phyloP scores from a whole-genome alignment of 2,888 invertebrate genomes.

The Netelia fuscicornis region DNA sequence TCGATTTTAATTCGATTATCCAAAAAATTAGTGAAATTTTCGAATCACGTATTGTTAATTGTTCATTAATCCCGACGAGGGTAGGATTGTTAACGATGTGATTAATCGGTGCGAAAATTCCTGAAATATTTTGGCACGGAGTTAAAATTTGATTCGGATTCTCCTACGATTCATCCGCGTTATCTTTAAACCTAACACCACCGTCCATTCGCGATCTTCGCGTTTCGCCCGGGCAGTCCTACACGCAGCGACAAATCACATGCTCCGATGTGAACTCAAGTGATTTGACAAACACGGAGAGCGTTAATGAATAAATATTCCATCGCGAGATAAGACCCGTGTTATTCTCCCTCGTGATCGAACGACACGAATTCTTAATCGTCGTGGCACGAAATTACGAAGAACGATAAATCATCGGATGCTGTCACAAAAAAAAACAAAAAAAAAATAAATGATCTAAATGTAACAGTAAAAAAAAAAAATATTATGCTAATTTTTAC shows the following conservation, averaged over 20 bases:
- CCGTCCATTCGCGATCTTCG: not conserved
- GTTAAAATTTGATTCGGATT: constrained; percentile 1
- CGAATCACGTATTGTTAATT: not conserved
- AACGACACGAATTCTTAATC: not conserved
- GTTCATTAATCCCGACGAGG: constrained; percentile 33
- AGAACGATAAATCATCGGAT: not conserved
- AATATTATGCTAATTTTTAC: not conserved
- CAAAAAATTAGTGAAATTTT: not conserved
- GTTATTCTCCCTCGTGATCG: not conserved
- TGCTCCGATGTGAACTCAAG: not conserved
- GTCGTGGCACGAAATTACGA: not conserved
- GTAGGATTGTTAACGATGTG: constrained; percentile 28
- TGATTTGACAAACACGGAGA: not conserved
- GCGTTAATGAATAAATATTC: constrained; percentile 12
- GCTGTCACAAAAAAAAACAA: constrained; percentile 10
- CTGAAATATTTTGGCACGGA: constrained; percentile 55
- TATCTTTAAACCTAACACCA: constrained; percentile 16
- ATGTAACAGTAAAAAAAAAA: constrained; percentile 31
- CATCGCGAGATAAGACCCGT: not conserved
- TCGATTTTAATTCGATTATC: constrained; percentile 16
- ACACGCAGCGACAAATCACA: not conserved
- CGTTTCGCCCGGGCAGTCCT: not conserved
- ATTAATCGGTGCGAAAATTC: constrained; percentile 50
- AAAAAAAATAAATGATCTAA: not conserved
- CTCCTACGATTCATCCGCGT: constrained; percentile 4